Base-by-base conservation (phyloP, 2,797 vertebrate species). In the Ambastaia sidthimunki region DNA sequence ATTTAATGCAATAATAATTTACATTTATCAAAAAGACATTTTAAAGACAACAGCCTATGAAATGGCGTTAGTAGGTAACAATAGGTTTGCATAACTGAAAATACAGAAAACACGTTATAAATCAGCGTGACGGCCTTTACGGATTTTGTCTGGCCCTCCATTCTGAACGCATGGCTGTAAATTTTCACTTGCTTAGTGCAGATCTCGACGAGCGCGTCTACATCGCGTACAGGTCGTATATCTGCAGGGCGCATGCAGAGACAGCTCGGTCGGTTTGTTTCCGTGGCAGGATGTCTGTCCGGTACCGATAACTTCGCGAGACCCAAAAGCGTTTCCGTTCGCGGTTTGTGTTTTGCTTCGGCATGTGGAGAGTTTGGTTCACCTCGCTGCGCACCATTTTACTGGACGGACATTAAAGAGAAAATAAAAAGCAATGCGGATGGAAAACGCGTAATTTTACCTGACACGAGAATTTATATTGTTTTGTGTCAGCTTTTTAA, bases 221-320 rank as follows among this genome's bases (percentile, higher is more conserved):
- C 74, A 68, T 28, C 57, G 57, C 70, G 93, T 93, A 74, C 78
- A 92, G 92, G 93, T 93, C 92, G 90, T 91, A 92, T 91, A 91
- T 93, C 93, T 88, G 83, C 74, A 72, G 55, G 69, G 67, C 60
- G 92, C 76, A 70, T 88, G 90, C 90, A 92, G 92, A 91, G 89
- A 92, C 76, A 73, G 76, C 12, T 87, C 85, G 92, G 76, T 92
- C 93, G 95, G 93, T 91, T 94, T 92, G 95, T 94, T 98, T 99
- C 97, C 97, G 95, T 92, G 95, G 93, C 96, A 96, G 97, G 97
- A 97, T 95, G 95, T 95, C 97, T 98, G 93, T 93, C 94, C 92
- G 88, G 91, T 93, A 93, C 93, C 96, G 97, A 99, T 99, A 99
- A 96, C 95, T 94, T 94, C 93, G 92, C 93, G 90, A 80, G 88